Evolutionary conservation across 2,888 invertebrate species (phyloP), one percentile per base, ranked within the genome.

Genomic region (Brachylomia viminalis): DNA sequence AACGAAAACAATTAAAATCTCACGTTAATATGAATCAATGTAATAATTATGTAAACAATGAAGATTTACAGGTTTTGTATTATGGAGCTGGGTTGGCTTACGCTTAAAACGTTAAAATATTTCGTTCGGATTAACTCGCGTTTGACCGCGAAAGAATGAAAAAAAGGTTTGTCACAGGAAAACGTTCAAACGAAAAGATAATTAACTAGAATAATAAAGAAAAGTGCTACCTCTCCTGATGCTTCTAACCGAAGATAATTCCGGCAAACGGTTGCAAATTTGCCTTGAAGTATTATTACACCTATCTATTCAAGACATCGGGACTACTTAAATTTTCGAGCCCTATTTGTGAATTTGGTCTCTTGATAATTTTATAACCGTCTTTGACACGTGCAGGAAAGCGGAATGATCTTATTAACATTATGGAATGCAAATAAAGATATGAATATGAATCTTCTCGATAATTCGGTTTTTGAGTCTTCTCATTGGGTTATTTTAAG

Each of bases 1-100:
- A 76, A 76, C 45, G 10, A 71, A 79, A 70, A 76, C 71, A 59
- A 76, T 79, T 76, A 52, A 45, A 54, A 78, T 17, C 66, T 38
- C 30, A 27, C 52, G 27, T 33, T 76, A 47, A 49, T 68, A 58
- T 5, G 20, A 69, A 68, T 45, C 49, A n/a, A n/a, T n/a, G n/a
- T 58, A 30, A 30, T 15, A 20, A 20, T 68, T 68, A 42, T 33
- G n/a, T 79, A 79, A 75, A 69, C 15, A 58, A 49, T 8, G 15
- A 42, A 27, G 64, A 5, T 42, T 33, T 5, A 56, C 30, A 38
- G 10, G 38, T 78, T 75, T 52, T 47, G 2, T 47, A 45, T 47
- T 2, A 54, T n/a, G 5, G n/a, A 42, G 15, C 61, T 38, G 23
- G 15, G 11, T 17, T 10, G 0, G 30, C 13, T 74, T 74, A 47